A percentile compares a stretch with the other conserved stretches of the same genome.
These are phyloP conservation scores for Drosophila anceps DNA, from an alignment of 2,888 invertebrate genomes.

Conservation along the genomic window DNA sequence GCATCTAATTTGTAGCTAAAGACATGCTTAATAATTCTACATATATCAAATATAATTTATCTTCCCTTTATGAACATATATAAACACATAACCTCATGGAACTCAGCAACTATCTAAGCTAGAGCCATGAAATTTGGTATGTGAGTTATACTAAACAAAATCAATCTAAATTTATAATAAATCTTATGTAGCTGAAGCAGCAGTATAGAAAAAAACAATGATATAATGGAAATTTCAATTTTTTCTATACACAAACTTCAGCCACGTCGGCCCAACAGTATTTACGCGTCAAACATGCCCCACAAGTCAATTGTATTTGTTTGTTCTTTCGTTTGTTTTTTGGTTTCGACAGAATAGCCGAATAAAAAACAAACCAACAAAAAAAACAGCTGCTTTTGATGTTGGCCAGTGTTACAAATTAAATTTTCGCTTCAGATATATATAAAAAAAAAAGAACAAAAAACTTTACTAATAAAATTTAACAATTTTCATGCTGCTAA, in stretches of 20 bases:
- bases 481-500: constrained; percentile 73
- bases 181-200: background rate
- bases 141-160: too few species aligned
- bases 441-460: constrained; percentile 21
- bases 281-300: background rate
- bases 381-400: constrained; percentile 78
- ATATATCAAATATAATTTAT: background rate
- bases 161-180: background rate
- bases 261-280: background rate
- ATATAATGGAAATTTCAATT: background rate
- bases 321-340: background rate
- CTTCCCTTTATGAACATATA: background rate
- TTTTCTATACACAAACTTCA: background rate
- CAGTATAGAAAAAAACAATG: background rate
- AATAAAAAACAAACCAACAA: constrained; percentile 1
- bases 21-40: too few species aligned
- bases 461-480: constrained; percentile 75
- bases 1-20: background rate
- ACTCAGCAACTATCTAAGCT: background rate
- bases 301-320: constrained; percentile 4
- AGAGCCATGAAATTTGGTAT: background rate
- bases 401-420: constrained; percentile 68
- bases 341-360: constrained; percentile 9
- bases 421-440: constrained; percentile 50
- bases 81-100: background rate